Evolutionary conservation across 2,888 invertebrate genomes (phyloP).

Genomic region (Pemphredon lugubris): DNA sequence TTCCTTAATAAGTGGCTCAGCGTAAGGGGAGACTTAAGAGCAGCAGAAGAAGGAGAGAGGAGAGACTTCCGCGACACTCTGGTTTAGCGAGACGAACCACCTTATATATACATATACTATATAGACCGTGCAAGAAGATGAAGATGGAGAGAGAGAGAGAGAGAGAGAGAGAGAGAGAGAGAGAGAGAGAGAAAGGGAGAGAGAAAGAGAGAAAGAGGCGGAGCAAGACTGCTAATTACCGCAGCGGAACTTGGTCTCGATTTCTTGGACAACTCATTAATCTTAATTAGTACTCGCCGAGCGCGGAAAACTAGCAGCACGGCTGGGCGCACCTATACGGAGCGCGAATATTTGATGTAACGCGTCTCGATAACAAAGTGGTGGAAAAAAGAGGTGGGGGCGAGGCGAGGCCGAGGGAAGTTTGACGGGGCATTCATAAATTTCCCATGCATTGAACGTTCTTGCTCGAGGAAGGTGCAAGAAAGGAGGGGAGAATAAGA

Average conservation of each 20-base stretch:
- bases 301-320: not conserved
- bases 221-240: constrained; percentile 46
- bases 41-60: constrained; percentile 24
- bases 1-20: constrained; percentile 31
- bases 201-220: too few relatives aligned
- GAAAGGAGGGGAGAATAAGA: not conserved
- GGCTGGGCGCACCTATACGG: not conserved
- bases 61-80: constrained; percentile 33
- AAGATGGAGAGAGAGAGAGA: too few relatives aligned
- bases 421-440: not conserved
- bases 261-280: constrained; percentile 50
- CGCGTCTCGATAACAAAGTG: not conserved
- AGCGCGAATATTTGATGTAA: not conserved
- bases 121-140: too few relatives aligned
- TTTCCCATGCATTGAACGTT: not conserved
- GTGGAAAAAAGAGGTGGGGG: not conserved
- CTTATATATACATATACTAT: too few relatives aligned
- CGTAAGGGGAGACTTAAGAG: constrained; percentile 14
- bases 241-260: constrained; percentile 38
- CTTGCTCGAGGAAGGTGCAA: too few relatives aligned
- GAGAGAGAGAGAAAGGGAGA: too few relatives aligned
- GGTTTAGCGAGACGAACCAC: constrained; percentile 16
- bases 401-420: too few relatives aligned
- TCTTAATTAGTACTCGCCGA: constrained; percentile 43
- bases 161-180: too few relatives aligned